Evolutionary conservation across 2,113 vertebrate genomes (phyloP), one percentile per base, ranked within the genome.

Genomic region (Garra rufa): DNA sequence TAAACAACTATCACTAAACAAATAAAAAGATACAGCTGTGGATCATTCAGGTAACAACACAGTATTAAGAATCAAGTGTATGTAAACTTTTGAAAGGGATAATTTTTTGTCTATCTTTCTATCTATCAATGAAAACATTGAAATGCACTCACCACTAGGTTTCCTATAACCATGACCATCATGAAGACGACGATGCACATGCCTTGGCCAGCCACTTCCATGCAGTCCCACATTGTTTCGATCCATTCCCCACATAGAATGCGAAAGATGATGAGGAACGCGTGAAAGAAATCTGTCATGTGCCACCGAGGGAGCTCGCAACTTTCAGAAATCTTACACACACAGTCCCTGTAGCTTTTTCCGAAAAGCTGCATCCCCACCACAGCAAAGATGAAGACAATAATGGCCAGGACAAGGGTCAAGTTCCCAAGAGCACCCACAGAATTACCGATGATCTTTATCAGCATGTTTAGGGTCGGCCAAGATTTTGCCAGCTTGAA

Each of bases 151-250:
- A 99, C 98, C 97, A 99, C 97, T 0, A 99, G 92, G 89, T 99
- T 99, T 59, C 97, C 97, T 0, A 99, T 96, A 88, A 99, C 96
- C 93, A 99, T 96, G 89, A 99, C 97, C 97, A 99, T 96, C 96
- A 98, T 96, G 92, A 96, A 99, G 92, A 99, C 95, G 0, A 95
- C 91, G 81, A 99, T 95, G 87, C 98, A 99, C 96, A 98, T 95
- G 85, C 94, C 26, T 90, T 96, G 95, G 26, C 97, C 97, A 0
- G 97, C 95, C 85, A 99, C 97, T 90, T 98, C 96, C 98, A 99
- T 99, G 92, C 98, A 99, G 92, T 99, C 97, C 98, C 98, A 99
- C 97, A 99, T 98, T 84, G 97, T 98, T 94, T 99, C 97, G 0
- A 99, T 99, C 98, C 98, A 99, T 88, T 99, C 98, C 0, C 98